Base-by-base conservation (phyloP, 2,888 invertebrate species). In the Sinopyrophorus schimmeli region DNA sequence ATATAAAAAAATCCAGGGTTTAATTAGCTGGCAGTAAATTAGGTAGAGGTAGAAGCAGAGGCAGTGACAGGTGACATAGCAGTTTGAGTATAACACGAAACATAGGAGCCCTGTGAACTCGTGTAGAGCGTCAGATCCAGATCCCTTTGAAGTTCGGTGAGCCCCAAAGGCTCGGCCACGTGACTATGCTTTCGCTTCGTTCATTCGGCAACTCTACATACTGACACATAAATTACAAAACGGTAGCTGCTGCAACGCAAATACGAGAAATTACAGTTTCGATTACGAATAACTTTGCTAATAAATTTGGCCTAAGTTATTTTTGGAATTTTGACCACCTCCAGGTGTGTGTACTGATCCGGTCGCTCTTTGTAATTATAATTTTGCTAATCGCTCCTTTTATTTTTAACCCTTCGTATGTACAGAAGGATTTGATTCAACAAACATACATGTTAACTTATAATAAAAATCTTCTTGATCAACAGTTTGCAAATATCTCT, bases 101-200 rank as follows among this genome's bases (percentile, higher is more conserved):
- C 27, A 47, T 14, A 34, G 31, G 23, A 37, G 17, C 34, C 35
- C 50, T 50, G 37, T 47, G 47, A 43, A 39, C 38, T 46, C 41
- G 34, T 35, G 35, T 47, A 15, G 54, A 61, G 60, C 60, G 63
- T 63, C 63, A 63, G 59, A 57, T 59, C 57, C 63, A 63, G 63
- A 63, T 60, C 59, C 59, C 44, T 61, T 62, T 63, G 61, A 60
- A 62, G 58, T 59, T 48, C 44, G 38, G 32, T 44, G 28, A 52
- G 47, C 52, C 52, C 52, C 23, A 39, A 43, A 47, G 47, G 47
- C 43, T 40, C 27, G 28, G 32, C 43, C 52, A 47, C 52, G 52
- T 47, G 47, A 32, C 47, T 46, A 31, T 32, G 39, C 39, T 42
- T 30, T 32, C 23, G 43, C 30, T 39, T 21, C 31, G 39, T 43